phyloP scores from a whole-genome alignment of 2,888 invertebrate genomes.

The Lycophotia porphyrea region DNA sequence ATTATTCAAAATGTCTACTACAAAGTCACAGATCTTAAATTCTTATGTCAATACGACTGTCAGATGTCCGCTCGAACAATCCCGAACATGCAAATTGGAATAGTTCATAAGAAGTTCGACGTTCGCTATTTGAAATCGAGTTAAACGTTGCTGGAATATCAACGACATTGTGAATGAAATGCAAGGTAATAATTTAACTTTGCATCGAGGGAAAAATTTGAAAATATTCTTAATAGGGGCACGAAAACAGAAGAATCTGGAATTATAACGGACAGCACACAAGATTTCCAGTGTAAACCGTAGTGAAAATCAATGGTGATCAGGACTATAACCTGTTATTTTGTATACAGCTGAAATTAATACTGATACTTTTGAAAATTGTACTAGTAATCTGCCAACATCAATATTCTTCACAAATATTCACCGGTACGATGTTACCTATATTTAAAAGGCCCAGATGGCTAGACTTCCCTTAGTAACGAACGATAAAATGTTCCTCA shows the following conservation, averaged over 20 bases:
- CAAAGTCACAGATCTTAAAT: constrained; percentile 35
- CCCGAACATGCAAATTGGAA: constrained; percentile 77
- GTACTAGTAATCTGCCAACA: constrained; percentile 14
- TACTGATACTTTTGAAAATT: background rate
- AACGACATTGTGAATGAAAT: constrained; percentile 30
- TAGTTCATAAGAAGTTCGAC: constrained; percentile 70
- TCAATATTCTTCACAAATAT: constrained; percentile 17
- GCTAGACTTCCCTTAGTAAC: constrained; percentile 37
- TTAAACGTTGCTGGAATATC: constrained; percentile 52
- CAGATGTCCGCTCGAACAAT: constrained; percentile 57
- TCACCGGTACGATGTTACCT: constrained; percentile 13
- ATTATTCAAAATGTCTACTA: constrained; percentile 31
- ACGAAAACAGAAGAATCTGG: background rate
- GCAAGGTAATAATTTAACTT: constrained; percentile 4
- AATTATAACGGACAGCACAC: background rate
- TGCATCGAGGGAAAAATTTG: background rate
- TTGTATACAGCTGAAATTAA: background rate
- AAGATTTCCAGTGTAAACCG: background rate
- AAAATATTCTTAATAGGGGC: background rate
- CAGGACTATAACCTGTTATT: background rate
- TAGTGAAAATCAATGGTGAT: background rate
- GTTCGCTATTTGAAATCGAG: constrained; percentile 60
- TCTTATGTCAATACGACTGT: constrained; percentile 45
- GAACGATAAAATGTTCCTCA: constrained; percentile 14
- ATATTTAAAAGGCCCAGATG: constrained; percentile 45